Base-by-base conservation (phyloP, 2,113 vertebrate genomes). In the Acrocephalus arundinaceus region DNA sequence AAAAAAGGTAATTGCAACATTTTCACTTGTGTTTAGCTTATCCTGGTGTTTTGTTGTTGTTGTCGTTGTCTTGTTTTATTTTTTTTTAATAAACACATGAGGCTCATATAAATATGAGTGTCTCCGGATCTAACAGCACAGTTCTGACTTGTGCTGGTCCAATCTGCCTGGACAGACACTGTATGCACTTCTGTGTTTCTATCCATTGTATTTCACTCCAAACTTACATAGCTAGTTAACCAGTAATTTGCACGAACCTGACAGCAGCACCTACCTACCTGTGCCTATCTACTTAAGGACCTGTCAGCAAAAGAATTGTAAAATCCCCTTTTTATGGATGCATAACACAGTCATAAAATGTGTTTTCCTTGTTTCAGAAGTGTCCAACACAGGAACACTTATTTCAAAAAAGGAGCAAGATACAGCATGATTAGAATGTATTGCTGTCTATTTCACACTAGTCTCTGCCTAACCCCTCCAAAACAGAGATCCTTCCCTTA, bases 251-350 rank as follows among this genome's bases (percentile, higher is more conserved):
- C 74, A 90, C 1, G 1, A 31, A 75, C 65, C 49, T 81, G 72
- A 89, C 75, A 92, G 78, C 49, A 92, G 86, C 72, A 91, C 30
- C 95, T 87, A 91, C 30, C 95, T 87, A 92, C 54, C 66, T 81
- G 9, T 70, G 41, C 41, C 62, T 49, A 35, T 52, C 65, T 89
- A 54, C 65, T 85, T 94, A 90, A 96, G 57, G 43, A 62, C 13
- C 55, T 92, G 72, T 79, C 33, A 33, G 77, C 27, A 51, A 82
- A 91, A 70, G 80, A 52, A 57, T 33, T 89, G 79, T 88, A 84
- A 96, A 94, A 89, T 61, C 37, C 20, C 30, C 74, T 74, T 94
- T 95, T 87, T 59, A 89, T 82, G 75, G 90, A 65, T 86, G 39
- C 46, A 76, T 66, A 93, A 90, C 37, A 76, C n/a, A 78, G 70